Evolutionary conservation across 1,140 invertebrate species (phyloP).

Genomic region (Pseudomyrmex pallidus): DNA sequence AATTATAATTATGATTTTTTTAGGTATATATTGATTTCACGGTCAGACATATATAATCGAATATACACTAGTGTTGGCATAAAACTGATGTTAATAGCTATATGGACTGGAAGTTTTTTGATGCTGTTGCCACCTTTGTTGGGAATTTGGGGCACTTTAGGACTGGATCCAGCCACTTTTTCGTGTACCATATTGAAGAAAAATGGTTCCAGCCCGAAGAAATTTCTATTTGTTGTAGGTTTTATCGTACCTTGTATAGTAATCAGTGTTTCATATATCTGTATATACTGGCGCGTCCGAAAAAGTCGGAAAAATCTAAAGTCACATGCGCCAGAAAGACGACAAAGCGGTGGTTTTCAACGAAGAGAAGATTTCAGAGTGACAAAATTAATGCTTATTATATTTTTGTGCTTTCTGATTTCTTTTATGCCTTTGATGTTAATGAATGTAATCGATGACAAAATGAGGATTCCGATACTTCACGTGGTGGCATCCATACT

Average conservation of each 20-base stretch:
- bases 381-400: slow-evolving; percentile 93
- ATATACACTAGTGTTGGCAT: slow-evolving; percentile 91
- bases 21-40: slow-evolving; percentile 94
- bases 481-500: slow-evolving; percentile 93
- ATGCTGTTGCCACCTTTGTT: slow-evolving; percentile 91
- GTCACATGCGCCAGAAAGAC: slow-evolving; percentile 85
- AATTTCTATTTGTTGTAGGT: slow-evolving; percentile 92
- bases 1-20: slow-evolving; percentile 63
- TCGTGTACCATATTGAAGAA: slow-evolving; percentile 94
- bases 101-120: slow-evolving; percentile 88
- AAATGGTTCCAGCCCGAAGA: slow-evolving; percentile 92
- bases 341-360: slow-evolving; percentile 79
- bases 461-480: slow-evolving; percentile 89
- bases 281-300: slow-evolving; percentile 93
- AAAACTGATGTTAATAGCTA: slow-evolving; percentile 89
- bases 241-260: slow-evolving; percentile 93
- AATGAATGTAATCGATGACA: slow-evolving; percentile 93
- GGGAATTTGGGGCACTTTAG: slow-evolving; percentile 93
- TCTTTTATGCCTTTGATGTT: slow-evolving; percentile 95
- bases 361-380: slow-evolving; percentile 90
- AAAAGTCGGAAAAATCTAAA: slow-evolving; percentile 89
- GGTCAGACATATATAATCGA: slow-evolving; percentile 89
- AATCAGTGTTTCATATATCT: slow-evolving; percentile 93
- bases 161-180: slow-evolving; percentile 91
- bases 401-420: slow-evolving; percentile 93